phyloP scores from a whole-genome alignment of 2,797 vertebrate genomes.

The Iguana delicatissima region DNA sequence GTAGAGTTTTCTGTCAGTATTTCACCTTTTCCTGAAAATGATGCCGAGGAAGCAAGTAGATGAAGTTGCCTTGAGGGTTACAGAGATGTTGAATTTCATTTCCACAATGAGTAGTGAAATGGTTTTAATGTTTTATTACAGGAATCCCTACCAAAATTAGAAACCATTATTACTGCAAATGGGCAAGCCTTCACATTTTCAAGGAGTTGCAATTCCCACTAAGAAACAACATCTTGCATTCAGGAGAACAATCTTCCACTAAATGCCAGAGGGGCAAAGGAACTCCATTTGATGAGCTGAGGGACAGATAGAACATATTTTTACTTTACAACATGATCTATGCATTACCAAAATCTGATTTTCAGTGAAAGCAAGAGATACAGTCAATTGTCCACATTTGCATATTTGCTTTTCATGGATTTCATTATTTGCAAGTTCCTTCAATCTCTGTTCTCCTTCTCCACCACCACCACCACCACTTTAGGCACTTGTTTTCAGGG shows the following conservation, averaged over 20 bases:
- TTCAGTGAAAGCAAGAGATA: background rate
- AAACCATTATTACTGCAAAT: slow-evolving; percentile 17
- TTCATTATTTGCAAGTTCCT: too few relatives aligned
- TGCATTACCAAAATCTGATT: background rate
- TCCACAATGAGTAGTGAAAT: background rate
- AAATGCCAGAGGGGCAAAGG: background rate
- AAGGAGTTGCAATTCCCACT: background rate
- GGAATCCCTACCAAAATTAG: background rate
- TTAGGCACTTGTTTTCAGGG: too few relatives aligned
- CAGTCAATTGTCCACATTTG: too few relatives aligned
- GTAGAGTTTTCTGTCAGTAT: slow-evolving; percentile 18
- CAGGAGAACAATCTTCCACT: background rate
- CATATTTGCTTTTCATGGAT: too few relatives aligned
- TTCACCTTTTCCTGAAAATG: slow-evolving; percentile 46
- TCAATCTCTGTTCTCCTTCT: too few relatives aligned
- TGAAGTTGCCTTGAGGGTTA: background rate
- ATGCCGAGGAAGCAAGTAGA: background rate
- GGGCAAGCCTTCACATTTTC: background rate
- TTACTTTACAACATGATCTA: background rate
- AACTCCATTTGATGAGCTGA: background rate
- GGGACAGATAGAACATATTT: background rate
- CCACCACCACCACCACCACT: too few relatives aligned
- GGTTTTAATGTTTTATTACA: slow-evolving; percentile 15
- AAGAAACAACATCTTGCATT: fast-evolving
- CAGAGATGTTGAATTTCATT: background rate